Percentiles rank a stretch among this genome's conserved stretches.
Conservation (phyloP, 1,140 invertebrate genomes). For the Ephestia elutella region DNA sequence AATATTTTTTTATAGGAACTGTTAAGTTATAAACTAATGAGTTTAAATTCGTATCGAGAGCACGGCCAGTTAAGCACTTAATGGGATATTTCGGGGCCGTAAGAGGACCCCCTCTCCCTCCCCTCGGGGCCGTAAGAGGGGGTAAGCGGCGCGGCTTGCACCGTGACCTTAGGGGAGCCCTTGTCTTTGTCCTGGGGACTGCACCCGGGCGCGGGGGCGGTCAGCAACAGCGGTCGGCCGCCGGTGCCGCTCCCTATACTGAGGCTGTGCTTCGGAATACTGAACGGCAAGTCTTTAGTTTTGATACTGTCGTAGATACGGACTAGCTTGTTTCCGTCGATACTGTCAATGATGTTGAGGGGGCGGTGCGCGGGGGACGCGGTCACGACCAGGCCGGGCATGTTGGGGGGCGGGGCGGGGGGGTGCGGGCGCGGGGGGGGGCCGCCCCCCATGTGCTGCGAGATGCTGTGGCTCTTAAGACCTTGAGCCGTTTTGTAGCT, state of each 20-base stretch:
- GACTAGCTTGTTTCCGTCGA: constrained; percentile 56
- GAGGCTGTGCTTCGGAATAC: constrained; percentile 54
- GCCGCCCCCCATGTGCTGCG: constrained; percentile 73
- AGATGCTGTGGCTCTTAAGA: constrained; percentile 80
- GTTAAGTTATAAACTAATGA: constrained; percentile 36
- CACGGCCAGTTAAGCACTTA: constrained; percentile 14
- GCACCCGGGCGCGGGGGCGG: constrained; percentile 30
- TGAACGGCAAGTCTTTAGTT: constrained; percentile 51
- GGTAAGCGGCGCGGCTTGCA: constrained; percentile 35
- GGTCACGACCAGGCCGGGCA: constrained; percentile 52
- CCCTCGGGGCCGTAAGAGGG: constrained; percentile 25
- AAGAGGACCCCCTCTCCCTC: too few relatives aligned
- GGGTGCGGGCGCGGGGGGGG: background rate
- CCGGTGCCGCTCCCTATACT: constrained; percentile 40
- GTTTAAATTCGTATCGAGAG: constrained; percentile 36
- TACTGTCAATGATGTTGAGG: constrained; percentile 34
- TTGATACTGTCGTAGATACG: constrained; percentile 63
- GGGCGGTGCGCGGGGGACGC: constrained; percentile 40
- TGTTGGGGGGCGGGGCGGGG: constrained; percentile 18
- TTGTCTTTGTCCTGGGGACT: constrained; percentile 44
- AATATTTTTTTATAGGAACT: constrained; percentile 54
- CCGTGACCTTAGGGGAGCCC: constrained; percentile 42
- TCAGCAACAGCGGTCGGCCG: constrained; percentile 35
- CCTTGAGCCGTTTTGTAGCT: constrained; percentile 86
- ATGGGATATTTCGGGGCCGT: constrained; percentile 21